A percentile compares a stretch with the other conserved stretches of the same genome.
These are phyloP conservation scores for Fregata magnificens DNA, from an alignment of 2,113 vertebrate genomes.

Conservation along the genomic window DNA sequence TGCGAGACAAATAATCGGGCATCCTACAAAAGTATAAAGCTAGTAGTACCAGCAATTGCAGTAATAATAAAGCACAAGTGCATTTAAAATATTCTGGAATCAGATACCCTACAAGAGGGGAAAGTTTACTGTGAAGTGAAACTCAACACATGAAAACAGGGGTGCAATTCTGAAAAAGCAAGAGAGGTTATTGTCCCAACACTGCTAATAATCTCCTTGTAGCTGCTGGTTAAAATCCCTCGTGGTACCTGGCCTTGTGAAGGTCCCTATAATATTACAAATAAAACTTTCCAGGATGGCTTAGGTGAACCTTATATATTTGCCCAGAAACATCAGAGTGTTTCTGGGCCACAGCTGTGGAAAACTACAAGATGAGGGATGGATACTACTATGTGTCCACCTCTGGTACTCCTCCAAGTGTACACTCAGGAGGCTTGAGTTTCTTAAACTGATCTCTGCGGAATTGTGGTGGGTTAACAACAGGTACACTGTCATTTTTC, in stretches of 20 bases:
- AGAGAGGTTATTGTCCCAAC: not conserved
- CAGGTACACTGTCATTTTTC: not conserved
- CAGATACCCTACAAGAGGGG: not conserved
- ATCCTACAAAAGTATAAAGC: not conserved
- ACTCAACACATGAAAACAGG: not conserved
- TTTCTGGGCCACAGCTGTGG: not conserved
- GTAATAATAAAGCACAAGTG: not conserved
- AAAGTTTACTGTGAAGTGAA: not conserved
- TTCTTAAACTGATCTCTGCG: not conserved
- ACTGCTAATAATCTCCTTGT: not conserved
- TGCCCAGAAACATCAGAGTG: not conserved
- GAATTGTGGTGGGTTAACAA: not conserved
- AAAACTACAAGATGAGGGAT: not conserved
- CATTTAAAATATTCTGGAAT: not conserved
- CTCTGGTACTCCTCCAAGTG: not conserved
- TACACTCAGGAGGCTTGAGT: rapidly evolving
- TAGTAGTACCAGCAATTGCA: not conserved
- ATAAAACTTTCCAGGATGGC: not conserved
- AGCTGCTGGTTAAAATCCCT: not conserved
- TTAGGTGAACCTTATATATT: not conserved
- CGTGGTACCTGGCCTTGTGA: not conserved
- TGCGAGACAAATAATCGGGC: not conserved
- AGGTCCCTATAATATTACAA: not conserved
- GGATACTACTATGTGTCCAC: not conserved
- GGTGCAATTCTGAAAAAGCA: not conserved